Percentiles rank a stretch among this genome's conserved stretches.
Conservation (phyloP, 2,888 invertebrate genomes). For the Pimpla rufipes region DNA sequence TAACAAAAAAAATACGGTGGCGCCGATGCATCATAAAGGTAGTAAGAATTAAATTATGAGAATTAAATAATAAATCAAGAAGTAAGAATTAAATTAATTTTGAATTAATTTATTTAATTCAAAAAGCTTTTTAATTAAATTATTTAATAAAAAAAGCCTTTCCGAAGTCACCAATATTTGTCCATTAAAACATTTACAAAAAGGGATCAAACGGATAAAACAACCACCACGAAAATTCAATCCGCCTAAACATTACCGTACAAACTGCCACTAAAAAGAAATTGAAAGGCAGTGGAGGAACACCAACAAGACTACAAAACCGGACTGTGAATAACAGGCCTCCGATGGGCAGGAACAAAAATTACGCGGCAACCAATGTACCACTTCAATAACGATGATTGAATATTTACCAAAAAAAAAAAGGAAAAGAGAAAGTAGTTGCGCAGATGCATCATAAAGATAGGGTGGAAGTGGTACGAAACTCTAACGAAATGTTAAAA, state of each 20-base stretch:
- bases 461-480: background rate
- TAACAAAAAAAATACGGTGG: too few relatives aligned
- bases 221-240: background rate
- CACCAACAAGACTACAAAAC: background rate
- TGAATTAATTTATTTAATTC: too few relatives aligned
- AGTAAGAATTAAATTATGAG: too few relatives aligned
- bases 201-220: background rate
- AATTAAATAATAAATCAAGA: too few relatives aligned
- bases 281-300: too few relatives aligned
- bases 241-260: background rate
- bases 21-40: too few relatives aligned
- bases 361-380: background rate
- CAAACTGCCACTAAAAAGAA: too few relatives aligned
- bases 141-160: background rate
- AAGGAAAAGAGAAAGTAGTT: too few relatives aligned
- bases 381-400: conserved; percentile 6
- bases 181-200: too few relatives aligned
- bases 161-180: background rate
- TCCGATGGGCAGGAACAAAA: background rate
- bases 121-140: too few relatives aligned
- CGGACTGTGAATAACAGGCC: background rate
- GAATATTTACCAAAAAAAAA: background rate
- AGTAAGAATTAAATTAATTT: too few relatives aligned
- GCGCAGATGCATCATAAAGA: background rate
- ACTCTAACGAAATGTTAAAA: background rate